phyloP scores from a whole-genome alignment of 92 coral and sea anemone species.

The Zoanthus sansibaricus region DNA sequence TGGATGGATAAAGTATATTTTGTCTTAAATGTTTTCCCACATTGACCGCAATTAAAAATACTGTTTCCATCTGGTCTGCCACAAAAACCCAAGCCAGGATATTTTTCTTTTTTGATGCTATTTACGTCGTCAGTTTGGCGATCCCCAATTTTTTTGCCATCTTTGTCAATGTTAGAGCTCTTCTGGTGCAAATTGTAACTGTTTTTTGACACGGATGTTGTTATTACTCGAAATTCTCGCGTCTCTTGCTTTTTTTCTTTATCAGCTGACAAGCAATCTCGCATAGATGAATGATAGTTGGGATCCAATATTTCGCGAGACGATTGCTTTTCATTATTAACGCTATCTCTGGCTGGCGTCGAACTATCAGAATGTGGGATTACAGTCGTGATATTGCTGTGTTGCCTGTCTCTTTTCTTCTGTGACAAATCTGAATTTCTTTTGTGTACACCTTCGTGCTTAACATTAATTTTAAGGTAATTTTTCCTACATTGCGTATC shows the following conservation, averaged over 20 bases:
- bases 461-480: constrained; percentile 20
- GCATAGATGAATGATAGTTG: constrained; percentile 44
- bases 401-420: constrained; percentile 71
- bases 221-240: background rate
- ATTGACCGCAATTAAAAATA: constrained; percentile 89
- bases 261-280: constrained; percentile 37
- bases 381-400: constrained; percentile 63
- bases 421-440: constrained; percentile 27
- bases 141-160: background rate
- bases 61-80: constrained; percentile 66
- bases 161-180: background rate
- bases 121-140: constrained; percentile 15
- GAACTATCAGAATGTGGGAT: constrained; percentile 73
- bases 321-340: constrained; percentile 93
- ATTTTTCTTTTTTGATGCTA: constrained; percentile 46
- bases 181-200: background rate
- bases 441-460: constrained; percentile 5
- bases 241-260: constrained; percentile 42
- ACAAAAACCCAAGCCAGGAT: constrained; percentile 43
- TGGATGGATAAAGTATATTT: constrained; percentile 96
- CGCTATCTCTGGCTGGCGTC: constrained; percentile 70
- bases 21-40: constrained; percentile 96
- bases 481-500: background rate
- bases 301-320: constrained; percentile 55
- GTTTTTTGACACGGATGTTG: background rate